Evolutionary conservation across 2,888 invertebrate species (phyloP).

Genomic region (Cryptus viduatorius): DNA sequence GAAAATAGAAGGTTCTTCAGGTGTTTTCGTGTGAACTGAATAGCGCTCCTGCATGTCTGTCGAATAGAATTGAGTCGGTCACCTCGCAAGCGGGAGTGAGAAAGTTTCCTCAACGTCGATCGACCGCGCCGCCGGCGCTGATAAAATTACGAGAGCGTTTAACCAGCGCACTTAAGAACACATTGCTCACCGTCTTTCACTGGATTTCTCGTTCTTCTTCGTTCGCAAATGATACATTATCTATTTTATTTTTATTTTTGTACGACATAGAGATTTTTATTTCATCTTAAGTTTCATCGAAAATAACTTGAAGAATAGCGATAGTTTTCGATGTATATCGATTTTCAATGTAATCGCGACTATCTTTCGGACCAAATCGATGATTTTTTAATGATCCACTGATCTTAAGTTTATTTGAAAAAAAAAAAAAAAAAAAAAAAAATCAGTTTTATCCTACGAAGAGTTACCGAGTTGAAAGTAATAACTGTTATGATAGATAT

Average conservation of each 20-base stretch:
- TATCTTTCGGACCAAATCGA: too few species aligned
- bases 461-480: too few species aligned
- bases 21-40: conserved; percentile 9
- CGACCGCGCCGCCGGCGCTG: background rate
- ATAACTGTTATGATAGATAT: background rate
- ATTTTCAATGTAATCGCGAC: too few species aligned
- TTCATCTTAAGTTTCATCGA: background rate
- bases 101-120: background rate
- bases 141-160: conserved; percentile 1
- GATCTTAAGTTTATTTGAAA: too few species aligned
- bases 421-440: too few species aligned
- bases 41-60: conserved; percentile 8
- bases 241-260: too few species aligned
- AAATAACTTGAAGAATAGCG: too few species aligned
- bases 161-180: background rate
- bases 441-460: too few species aligned
- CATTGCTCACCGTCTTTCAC: background rate
- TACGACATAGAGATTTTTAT: background rate
- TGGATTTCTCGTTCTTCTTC: background rate
- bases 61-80: conserved; percentile 22
- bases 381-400: too few species aligned
- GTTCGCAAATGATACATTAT: background rate
- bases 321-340: too few species aligned
- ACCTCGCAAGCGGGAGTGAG: background rate
- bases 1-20: conserved; percentile 36